Conservation (phyloP, 2,888 invertebrate genomes). For the Marronus borbonicus region DNA sequence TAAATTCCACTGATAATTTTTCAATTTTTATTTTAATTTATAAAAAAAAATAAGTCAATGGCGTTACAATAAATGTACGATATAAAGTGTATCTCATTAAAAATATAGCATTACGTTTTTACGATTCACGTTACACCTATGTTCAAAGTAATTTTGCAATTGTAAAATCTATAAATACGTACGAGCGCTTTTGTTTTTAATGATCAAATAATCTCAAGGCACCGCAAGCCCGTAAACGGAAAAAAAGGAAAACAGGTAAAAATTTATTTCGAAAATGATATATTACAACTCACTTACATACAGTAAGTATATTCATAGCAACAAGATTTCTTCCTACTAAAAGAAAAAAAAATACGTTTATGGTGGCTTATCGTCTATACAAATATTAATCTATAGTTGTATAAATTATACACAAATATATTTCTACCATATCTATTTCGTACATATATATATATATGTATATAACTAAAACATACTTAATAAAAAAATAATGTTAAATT, state of each 20-base stretch:
- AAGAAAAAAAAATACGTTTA: constrained; percentile 32
- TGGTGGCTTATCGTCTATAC: constrained; percentile 38
- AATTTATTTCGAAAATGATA: constrained; percentile 51
- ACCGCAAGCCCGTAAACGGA: background rate
- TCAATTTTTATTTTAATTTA: too few relatives aligned
- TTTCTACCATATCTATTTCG: constrained; percentile 16
- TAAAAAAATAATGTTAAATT: constrained; percentile 44
- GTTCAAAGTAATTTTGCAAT: too few relatives aligned
- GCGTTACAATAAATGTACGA: too few relatives aligned
- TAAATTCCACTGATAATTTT: too few relatives aligned
- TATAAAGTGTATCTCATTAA: too few relatives aligned
- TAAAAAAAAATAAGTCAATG: too few relatives aligned
- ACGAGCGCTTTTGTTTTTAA: too few relatives aligned
- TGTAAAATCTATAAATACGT: too few relatives aligned
- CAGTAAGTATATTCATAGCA: constrained; percentile 38
- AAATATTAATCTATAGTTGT: constrained; percentile 39
- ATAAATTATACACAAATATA: constrained; percentile 44
- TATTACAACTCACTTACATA: constrained; percentile 47
- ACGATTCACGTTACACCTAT: too few relatives aligned
- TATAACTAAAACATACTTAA: constrained; percentile 39
- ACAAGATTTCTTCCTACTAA: constrained; percentile 25
- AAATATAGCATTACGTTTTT: too few relatives aligned
- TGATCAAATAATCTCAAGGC: too few relatives aligned
- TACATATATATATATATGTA: constrained; percentile 35
- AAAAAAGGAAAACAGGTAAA: constrained; percentile 45